Evolutionary conservation across 2,888 invertebrate genomes (phyloP).

Genomic region (Philereme vetulata): DNA sequence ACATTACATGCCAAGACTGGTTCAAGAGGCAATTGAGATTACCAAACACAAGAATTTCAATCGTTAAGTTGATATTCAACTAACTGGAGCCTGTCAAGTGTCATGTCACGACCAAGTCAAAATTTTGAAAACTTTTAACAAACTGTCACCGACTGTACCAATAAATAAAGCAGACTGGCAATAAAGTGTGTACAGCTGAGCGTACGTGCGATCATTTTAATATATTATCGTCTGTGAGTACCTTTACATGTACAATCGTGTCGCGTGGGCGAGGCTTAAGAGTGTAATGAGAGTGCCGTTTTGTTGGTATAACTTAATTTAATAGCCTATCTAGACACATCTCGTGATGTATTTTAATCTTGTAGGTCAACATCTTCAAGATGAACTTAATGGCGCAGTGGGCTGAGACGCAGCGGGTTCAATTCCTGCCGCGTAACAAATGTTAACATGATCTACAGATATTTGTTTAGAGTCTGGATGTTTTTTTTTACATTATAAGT

Average conservation of each 20-base stretch:
- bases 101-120: no score
- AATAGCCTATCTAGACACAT: not conserved
- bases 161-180: constrained; percentile 19
- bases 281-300: constrained; percentile 7
- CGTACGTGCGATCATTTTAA: constrained; percentile 26
- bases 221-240: constrained; percentile 10
- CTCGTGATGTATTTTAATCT: not conserved
- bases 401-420: no score
- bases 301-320: constrained; percentile 14
- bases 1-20: no score
- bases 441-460: no score
- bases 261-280: constrained; percentile 15
- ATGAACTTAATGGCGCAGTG: no score
- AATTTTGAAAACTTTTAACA: not conserved
- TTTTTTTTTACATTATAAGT: no score
- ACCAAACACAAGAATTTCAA: no score
- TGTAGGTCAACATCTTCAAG: not conserved
- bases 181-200: constrained; percentile 10
- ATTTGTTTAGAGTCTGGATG: no score
- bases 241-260: not conserved
- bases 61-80: no score
- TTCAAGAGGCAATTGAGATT: no score
- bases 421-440: no score
- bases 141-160: not conserved
- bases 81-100: no score